Base-by-base conservation (phyloP, 2,888 invertebrate species). In the Frankliniella intonsa region DNA sequence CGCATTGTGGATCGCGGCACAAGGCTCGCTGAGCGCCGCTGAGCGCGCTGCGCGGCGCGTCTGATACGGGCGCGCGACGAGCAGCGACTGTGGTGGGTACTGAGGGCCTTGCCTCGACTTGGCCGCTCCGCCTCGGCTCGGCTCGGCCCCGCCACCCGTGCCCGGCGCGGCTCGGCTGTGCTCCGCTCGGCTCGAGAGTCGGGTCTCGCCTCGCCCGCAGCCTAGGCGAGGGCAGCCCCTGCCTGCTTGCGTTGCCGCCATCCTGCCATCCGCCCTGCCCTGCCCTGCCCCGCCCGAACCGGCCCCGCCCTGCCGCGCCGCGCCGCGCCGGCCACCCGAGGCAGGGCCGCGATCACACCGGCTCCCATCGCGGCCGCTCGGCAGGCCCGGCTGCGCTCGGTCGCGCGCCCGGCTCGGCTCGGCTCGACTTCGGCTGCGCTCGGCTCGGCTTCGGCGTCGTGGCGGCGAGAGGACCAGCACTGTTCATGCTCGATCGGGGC, bases 401-500 rank as follows among this genome's bases (percentile, higher is more conserved):
- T 0, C 25, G 25, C 69, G 25, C 9, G 69, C 25, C 12, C 22
- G 22, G 69, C 69, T 76, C 69, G 69, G 69, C 69, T 76, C 69
- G 69, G 22, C n/a, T 12, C 25, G 12, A 22, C 69, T 76, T 76
- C 62, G 62, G 62, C 14, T 19, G 14, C 7, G 62, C n/a, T 62
- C 69, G 69, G 69, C 69, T 10, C 9, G 10, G 22, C 69, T 65
- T 69, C 69, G 69, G 69, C 19, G 19, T 10, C 7, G 19, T 12
- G 19, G 62, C 19, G 62, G 62, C 62, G 62, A 62, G 19, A 14
- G 69, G 69, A 25, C 69, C 25, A 25, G 69, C 69, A 25, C 22
- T 25, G 69, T 76, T 76, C 69, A 76, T 76, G 69, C 69, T 76
- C 69, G 69, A 25, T 76, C 69, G 69, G 69, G 69, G 69, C 69